phyloP scores from a whole-genome alignment of 2,888 invertebrate species.

The Hedya salicella region DNA sequence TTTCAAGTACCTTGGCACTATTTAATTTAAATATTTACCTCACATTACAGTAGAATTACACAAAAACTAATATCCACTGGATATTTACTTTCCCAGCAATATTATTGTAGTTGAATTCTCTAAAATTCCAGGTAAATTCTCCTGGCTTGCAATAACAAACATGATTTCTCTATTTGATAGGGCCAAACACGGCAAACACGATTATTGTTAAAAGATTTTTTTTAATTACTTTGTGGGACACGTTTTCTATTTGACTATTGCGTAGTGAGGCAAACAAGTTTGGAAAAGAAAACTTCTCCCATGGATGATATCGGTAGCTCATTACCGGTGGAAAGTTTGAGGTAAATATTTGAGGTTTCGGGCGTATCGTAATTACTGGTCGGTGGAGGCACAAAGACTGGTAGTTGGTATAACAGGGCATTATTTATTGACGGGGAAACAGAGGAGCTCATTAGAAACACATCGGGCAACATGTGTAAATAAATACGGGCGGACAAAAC shows the following conservation, averaged over 20 bases:
- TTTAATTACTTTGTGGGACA: slow-evolving; percentile 67
- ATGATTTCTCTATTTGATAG: slow-evolving; percentile 65
- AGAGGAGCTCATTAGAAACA: slow-evolving; percentile 78
- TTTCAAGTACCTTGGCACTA: slow-evolving; percentile 43
- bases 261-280: slow-evolving; percentile 60
- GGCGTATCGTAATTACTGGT: slow-evolving; percentile 74
- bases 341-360: slow-evolving; percentile 78
- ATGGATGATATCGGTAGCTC: slow-evolving; percentile 77
- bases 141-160: slow-evolving; percentile 69
- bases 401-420: slow-evolving; percentile 77
- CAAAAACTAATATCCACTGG: slow-evolving; percentile 53
- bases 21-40: slow-evolving; percentile 57
- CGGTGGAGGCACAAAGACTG: slow-evolving; percentile 72
- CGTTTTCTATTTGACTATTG: slow-evolving; percentile 66
- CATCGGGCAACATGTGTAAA: slow-evolving; percentile 78
- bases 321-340: slow-evolving; percentile 82
- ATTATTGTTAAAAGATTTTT: slow-evolving; percentile 62
- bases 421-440: slow-evolving; percentile 65
- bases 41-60: slow-evolving; percentile 58
- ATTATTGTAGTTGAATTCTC: slow-evolving; percentile 74
- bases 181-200: slow-evolving; percentile 68
- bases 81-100: slow-evolving; percentile 74
- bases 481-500: slow-evolving; percentile 69
- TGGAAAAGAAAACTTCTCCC: slow-evolving; percentile 59
- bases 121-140: slow-evolving; percentile 71